These are phyloP conservation scores for Drosophila arawakana DNA, from an alignment of 1,140 invertebrate species.

Conservation along the genomic window DNA sequence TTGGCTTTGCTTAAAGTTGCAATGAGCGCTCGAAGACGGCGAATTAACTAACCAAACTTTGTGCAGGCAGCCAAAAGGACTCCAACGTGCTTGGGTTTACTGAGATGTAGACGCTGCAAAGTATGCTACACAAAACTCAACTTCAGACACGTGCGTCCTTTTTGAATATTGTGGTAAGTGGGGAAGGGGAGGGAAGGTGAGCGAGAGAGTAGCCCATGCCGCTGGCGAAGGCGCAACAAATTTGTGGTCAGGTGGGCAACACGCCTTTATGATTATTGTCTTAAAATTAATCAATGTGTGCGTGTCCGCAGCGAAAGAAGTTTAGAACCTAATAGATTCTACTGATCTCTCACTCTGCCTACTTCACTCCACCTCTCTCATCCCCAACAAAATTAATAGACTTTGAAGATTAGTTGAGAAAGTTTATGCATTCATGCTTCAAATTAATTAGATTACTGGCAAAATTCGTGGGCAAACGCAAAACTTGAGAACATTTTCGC, in stretches of 20 bases:
- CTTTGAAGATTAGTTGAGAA: slow-evolving; percentile 45
- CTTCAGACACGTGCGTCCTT: slow-evolving; percentile 60
- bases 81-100: slow-evolving; percentile 62
- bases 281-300: slow-evolving; percentile 80
- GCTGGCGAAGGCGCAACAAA: slow-evolving; percentile 2
- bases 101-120: slow-evolving; percentile 55
- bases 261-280: slow-evolving; percentile 78
- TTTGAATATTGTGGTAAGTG: slow-evolving; percentile 39
- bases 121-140: slow-evolving; percentile 66
- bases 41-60: slow-evolving; percentile 74
- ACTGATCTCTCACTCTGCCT: not conserved
- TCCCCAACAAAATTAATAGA: slow-evolving; percentile 37
- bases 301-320: slow-evolving; percentile 51
- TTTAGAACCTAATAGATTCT: slow-evolving; percentile 67
- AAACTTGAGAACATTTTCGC: slow-evolving; percentile 26
- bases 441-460: slow-evolving; percentile 75
- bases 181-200: no score
- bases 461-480: slow-evolving; percentile 44
- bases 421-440: slow-evolving; percentile 52
- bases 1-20: slow-evolving; percentile 72
- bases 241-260: slow-evolving; percentile 49
- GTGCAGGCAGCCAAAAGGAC: slow-evolving; percentile 16
- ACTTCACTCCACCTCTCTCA: not conserved
- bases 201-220: not conserved
- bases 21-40: slow-evolving; percentile 52